Base-by-base conservation (phyloP, 1,140 invertebrate genomes). In the Streblospio benedicti region DNA sequence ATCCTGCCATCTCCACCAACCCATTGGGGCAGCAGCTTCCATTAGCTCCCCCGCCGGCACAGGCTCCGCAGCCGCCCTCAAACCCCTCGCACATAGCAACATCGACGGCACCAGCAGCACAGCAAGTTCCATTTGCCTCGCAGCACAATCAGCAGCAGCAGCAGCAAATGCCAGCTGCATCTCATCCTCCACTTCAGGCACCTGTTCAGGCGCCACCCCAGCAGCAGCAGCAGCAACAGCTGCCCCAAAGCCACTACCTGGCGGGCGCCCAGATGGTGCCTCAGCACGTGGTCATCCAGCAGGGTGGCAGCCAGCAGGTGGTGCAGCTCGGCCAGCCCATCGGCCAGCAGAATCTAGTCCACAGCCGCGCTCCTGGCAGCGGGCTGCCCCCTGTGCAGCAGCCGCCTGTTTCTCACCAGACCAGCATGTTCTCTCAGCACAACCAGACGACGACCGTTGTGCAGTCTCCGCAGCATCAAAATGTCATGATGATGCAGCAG, bases 201-300 rank as follows among this genome's bases (percentile, higher is more conserved):
- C n/a, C 30, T 23, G 45, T 47, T 9, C 25, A 28, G 9, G 30
- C 38, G 23, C 60, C 27, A 16, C 43, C 18, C 1, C 25, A 51
- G 56, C 35, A 32, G 56, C 55, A 31, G 56, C 41, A 18, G 55
- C 59, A 41, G 59, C 51, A 35, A 27, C 57, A 3, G 33, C 43
- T 20, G 59, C 20, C n/a, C 57, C 38, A n/a, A 27, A 18, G 16
- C 45, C 18, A 56, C 30, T 12, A 20, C 16, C 53, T 18, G 25
- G 18, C 33, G 18, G 9, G 35, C n/a, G 9, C 35, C 9, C 35
- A 38, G 35, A 9, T 9, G 35, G 9, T 38, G 35, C 9, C 35
- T 38, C 35, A 38, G n/a, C 35, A 38, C 9, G n/a, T 38, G n/a
- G n/a, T n/a, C n/a, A n/a, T n/a, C n/a, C n/a, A n/a, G n/a, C 35